A percentile compares a stretch with the other conserved stretches of the same genome.
These are phyloP conservation scores for Fukomys damarensis DNA, from an alignment of 2,113 vertebrate genomes.

Conservation along the genomic window DNA sequence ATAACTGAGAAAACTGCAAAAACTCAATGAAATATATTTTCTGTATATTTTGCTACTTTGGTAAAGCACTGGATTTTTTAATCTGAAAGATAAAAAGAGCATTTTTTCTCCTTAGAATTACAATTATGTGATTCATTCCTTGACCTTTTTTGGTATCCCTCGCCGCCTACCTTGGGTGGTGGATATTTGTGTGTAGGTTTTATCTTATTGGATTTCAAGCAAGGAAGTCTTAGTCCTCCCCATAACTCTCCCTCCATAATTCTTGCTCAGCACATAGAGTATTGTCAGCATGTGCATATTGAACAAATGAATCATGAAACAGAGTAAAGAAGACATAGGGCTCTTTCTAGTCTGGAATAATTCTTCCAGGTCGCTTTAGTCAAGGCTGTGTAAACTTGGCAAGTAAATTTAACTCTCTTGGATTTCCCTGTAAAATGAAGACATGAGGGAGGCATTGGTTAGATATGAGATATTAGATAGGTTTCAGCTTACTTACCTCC, in stretches of 20 bases:
- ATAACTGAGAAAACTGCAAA: too few species aligned
- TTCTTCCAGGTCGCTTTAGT: background rate
- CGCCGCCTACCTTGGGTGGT: background rate
- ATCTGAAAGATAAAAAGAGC: background rate
- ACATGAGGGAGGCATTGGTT: background rate
- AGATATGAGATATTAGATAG: background rate
- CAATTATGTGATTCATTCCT: background rate
- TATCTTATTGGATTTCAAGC: background rate
- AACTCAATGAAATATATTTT: background rate
- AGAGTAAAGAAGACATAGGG: background rate
- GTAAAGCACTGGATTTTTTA: background rate
- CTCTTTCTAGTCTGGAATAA: conserved; percentile 7
- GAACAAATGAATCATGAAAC: background rate
- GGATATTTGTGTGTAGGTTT: conserved; percentile 5
- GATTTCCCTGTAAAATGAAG: conserved; percentile 8
- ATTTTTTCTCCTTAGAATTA: conserved; percentile 20
- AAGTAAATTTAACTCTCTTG: background rate
- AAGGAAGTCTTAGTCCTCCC: background rate
- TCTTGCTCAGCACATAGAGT: background rate
- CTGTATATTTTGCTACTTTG: background rate
- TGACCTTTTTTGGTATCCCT: background rate
- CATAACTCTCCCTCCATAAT: fast-evolving
- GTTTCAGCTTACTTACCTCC: background rate
- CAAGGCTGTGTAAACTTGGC: background rate
- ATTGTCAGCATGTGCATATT: background rate